Percentiles rank a stretch among this genome's conserved stretches.
Conservation (phyloP, 2,888 invertebrate species). For the Plebejus anna region DNA sequence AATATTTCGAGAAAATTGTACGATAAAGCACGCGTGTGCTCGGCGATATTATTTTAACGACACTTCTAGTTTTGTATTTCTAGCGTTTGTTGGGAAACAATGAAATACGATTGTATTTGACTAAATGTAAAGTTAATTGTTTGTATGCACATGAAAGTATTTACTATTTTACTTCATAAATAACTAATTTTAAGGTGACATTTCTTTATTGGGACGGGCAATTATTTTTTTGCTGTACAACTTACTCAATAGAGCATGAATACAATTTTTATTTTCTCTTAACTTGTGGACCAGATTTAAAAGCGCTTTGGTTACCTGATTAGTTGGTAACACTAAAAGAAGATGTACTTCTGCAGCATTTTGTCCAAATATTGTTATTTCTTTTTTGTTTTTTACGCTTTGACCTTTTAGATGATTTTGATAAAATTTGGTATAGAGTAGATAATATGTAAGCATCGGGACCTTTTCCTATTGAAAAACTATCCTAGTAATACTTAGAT, state of each 20-base stretch:
- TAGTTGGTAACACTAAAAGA: background rate
- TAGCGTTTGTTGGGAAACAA: background rate
- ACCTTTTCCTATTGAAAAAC: background rate
- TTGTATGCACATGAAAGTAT: background rate
- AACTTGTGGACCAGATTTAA: background rate
- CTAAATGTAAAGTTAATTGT: background rate
- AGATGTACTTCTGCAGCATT: too few relatives aligned
- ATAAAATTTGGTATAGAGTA: background rate
- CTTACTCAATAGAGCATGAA: too few relatives aligned
- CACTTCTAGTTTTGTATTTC: slow-evolving; percentile 2
- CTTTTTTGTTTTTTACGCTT: too few relatives aligned
- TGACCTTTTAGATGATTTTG: too few relatives aligned
- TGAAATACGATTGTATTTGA: background rate
- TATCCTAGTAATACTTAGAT: too few relatives aligned
- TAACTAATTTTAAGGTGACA: too few relatives aligned
- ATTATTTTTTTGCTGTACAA: too few relatives aligned
- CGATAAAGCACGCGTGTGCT: slow-evolving; percentile 16
- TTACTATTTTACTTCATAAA: background rate
- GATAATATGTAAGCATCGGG: background rate
- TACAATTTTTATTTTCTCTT: background rate
- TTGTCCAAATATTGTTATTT: too few relatives aligned
- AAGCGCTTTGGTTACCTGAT: background rate
- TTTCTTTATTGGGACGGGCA: too few relatives aligned
- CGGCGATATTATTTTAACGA: background rate
- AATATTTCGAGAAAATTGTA: slow-evolving; percentile 4